Evolutionary conservation across 2,888 invertebrate genomes (phyloP).

Genomic region (Dione vanillae): DNA sequence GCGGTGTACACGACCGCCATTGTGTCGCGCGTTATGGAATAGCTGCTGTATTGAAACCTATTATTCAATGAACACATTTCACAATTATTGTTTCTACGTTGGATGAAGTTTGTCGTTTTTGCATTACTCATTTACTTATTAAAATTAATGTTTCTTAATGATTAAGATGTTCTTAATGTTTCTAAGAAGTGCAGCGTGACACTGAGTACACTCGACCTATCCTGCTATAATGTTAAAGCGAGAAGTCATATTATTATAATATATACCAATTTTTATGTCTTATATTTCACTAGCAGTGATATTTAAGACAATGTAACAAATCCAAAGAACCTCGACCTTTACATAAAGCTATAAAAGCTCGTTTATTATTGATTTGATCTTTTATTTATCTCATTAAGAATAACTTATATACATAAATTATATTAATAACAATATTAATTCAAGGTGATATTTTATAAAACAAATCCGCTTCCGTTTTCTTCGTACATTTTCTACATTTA

Average conservation of each 20-base stretch:
- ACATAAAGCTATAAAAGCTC: background rate
- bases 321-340: slow-evolving; percentile 10
- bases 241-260: no score
- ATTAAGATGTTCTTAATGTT: no score
- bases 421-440: background rate
- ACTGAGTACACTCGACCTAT: no score
- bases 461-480: no score
- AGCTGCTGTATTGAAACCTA: slow-evolving; percentile 27
- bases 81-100: slow-evolving; percentile 18
- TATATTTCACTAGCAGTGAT: background rate
- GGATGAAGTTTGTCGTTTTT: slow-evolving; percentile 6
- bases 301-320: background rate
- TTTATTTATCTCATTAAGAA: background rate
- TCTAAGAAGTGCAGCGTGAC: no score
- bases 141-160: no score
- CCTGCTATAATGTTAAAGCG: no score
- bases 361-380: background rate
- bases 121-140: background rate
- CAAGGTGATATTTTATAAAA: background rate
- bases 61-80: slow-evolving; percentile 28
- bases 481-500: no score
- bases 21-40: slow-evolving; percentile 34
- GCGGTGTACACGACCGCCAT: slow-evolving; percentile 20
- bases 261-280: background rate
- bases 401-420: background rate